phyloP scores from a whole-genome alignment of 1,140 invertebrate species.

The Copidosoma floridanum region DNA sequence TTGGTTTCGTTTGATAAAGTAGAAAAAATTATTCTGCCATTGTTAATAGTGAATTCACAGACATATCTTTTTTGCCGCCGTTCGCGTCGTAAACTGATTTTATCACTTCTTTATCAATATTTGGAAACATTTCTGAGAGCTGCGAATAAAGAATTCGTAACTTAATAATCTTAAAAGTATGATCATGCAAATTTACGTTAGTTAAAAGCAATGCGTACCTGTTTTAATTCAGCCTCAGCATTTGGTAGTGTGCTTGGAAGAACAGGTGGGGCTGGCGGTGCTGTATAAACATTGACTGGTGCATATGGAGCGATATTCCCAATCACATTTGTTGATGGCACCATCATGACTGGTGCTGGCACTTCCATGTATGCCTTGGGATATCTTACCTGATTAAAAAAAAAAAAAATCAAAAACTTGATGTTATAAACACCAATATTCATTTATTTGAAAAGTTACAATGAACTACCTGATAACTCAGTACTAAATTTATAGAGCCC shows the following conservation, averaged over 20 bases:
- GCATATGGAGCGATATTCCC: constrained; percentile 44
- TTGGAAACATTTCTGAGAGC: constrained; percentile 96
- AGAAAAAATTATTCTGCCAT: constrained; percentile 66
- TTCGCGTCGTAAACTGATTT: constrained; percentile 88
- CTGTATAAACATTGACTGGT: constrained; percentile 54
- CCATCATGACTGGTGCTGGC: constrained; percentile 61
- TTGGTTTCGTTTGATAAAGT: constrained; percentile 12
- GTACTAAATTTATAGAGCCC: constrained; percentile 78
- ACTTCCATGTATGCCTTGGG: constrained; percentile 29
- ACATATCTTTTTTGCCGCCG: constrained; percentile 83
- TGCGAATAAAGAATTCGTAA: constrained; percentile 49
- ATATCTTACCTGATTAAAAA: constrained; percentile 16
- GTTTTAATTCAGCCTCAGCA: constrained; percentile 75
- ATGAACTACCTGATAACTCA: constrained; percentile 72
- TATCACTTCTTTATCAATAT: constrained; percentile 88
- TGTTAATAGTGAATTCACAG: constrained; percentile 88
- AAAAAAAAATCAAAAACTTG: no score
- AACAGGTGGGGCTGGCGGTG: constrained; percentile 47
- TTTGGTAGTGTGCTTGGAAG: constrained; percentile 48
- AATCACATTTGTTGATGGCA: constrained; percentile 57
- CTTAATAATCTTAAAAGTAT: neutral
- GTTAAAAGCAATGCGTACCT: constrained; percentile 55
- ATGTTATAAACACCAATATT: no score
- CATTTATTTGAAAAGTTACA: neutral
- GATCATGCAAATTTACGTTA: neutral